Percentiles rank a stretch among this genome's conserved stretches.
Conservation (phyloP, 1,140 invertebrate species). For the Hyposmocoma kahamanoa region DNA sequence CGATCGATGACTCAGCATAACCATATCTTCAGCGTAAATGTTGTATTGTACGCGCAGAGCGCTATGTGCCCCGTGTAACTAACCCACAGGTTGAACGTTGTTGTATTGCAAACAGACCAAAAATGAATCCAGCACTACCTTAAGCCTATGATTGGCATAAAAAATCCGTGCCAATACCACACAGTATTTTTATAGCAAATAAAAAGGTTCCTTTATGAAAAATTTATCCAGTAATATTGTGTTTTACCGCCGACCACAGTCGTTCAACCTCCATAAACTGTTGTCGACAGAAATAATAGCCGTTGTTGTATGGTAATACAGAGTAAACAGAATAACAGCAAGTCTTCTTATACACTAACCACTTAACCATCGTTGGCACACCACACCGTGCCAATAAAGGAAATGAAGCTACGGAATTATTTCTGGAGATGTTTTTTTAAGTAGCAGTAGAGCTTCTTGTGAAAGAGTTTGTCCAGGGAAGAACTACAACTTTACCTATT, state of each 20-base stretch:
- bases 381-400: background rate
- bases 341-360: background rate
- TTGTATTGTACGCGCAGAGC: too few relatives aligned
- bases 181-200: background rate
- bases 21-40: too few relatives aligned
- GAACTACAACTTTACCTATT: too few relatives aligned
- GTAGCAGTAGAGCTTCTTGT: too few relatives aligned
- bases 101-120: too few relatives aligned
- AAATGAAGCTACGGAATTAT: too few relatives aligned
- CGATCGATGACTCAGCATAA: too few relatives aligned
- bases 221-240: background rate
- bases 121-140: too few relatives aligned
- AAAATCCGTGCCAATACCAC: slow-evolving; percentile 3
- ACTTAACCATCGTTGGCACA: background rate
- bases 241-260: background rate
- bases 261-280: background rate
- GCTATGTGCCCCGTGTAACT: too few relatives aligned
- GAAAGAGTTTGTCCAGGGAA: too few relatives aligned
- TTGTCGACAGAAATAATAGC: background rate
- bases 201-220: background rate
- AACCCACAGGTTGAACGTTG: too few relatives aligned
- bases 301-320: background rate
- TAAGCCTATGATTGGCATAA: background rate
- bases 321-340: background rate
- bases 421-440: background rate